Evolutionary conservation across 2,113 vertebrate species (phyloP).

Genomic region (Saiga tatarica): DNA sequence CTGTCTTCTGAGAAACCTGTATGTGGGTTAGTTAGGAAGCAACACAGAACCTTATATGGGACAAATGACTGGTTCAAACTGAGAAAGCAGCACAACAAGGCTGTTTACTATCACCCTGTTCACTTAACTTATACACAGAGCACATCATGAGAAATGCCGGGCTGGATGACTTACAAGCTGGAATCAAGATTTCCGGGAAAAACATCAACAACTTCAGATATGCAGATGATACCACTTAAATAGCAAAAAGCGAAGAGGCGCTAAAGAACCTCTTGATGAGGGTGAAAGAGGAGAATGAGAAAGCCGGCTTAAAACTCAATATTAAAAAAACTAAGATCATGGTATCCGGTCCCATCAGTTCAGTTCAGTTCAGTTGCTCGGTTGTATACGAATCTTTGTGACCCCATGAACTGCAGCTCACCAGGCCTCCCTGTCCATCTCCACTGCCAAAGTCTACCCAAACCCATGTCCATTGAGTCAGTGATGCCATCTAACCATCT

Average conservation of each 20-base stretch:
- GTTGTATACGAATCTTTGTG: fast-evolving
- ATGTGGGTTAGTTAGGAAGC: background rate
- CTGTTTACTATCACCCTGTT: background rate
- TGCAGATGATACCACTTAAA: background rate
- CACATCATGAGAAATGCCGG: background rate
- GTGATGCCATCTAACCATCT: background rate
- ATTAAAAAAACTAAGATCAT: background rate
- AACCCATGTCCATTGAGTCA: fast-evolving
- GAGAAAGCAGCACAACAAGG: background rate
- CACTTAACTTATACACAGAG: background rate
- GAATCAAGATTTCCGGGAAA: background rate
- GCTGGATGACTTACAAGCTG: background rate
- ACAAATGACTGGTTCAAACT: background rate
- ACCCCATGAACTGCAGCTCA: background rate
- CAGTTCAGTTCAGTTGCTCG: background rate
- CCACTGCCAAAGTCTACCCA: background rate
- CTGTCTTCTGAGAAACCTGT: background rate
- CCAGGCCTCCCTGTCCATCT: background rate
- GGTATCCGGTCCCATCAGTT: background rate
- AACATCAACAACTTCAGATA: background rate
- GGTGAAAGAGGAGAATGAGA: background rate
- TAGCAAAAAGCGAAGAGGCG: background rate
- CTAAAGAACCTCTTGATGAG: background rate
- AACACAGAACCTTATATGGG: background rate
- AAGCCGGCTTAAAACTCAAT: background rate